A percentile compares a stretch with the other conserved stretches of the same genome.
These are phyloP conservation scores for Drepana falcataria DNA, from an alignment of 2,888 invertebrate species.

Conservation along the genomic window DNA sequence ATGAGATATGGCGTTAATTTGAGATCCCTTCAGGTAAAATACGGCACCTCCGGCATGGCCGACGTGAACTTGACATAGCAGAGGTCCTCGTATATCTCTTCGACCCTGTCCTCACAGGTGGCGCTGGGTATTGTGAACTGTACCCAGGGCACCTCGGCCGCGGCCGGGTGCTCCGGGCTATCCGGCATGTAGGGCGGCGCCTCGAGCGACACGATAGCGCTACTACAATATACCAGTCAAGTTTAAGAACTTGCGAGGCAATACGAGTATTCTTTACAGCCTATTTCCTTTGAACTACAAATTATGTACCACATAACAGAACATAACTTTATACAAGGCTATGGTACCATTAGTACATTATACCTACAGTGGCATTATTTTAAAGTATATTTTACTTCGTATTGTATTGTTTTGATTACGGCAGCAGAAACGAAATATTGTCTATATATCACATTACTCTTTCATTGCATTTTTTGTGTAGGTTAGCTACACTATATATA, in stretches of 20 bases:
- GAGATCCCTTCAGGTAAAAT: not conserved
- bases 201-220: constrained; percentile 44
- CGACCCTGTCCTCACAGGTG: constrained; percentile 81
- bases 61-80: constrained; percentile 91
- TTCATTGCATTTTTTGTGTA: too few species aligned
- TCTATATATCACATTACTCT: too few species aligned
- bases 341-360: too few species aligned
- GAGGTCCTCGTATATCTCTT: constrained; percentile 92
- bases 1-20: not conserved
- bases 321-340: too few species aligned
- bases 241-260: constrained; percentile 1
- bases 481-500: too few species aligned
- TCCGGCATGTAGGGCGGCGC: constrained; percentile 43
- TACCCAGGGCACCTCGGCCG: constrained; percentile 79
- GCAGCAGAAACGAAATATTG: too few species aligned
- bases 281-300: too few species aligned
- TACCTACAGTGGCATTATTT: too few species aligned
- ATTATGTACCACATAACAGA: too few species aligned
- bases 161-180: constrained; percentile 28
- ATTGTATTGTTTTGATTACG: too few species aligned
- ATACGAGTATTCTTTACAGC: not conserved
- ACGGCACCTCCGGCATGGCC: constrained; percentile 82
- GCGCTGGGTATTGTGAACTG: constrained; percentile 83
- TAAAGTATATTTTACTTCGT: too few species aligned
- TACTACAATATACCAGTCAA: constrained; percentile 37